Conservation (phyloP, 2,888 invertebrate genomes). For the Beris morrisii region DNA sequence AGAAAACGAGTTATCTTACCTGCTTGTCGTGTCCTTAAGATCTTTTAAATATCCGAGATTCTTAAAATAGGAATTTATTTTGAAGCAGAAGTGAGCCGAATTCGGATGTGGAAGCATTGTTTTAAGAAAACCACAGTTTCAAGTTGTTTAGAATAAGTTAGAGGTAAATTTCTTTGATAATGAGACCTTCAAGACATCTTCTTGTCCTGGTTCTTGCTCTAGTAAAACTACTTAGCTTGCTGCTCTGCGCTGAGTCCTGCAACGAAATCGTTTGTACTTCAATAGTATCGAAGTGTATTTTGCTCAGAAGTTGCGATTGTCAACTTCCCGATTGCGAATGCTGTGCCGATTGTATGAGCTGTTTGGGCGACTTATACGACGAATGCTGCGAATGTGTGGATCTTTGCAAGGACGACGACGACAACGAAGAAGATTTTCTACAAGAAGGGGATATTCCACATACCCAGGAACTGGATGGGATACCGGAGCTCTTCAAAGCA, state of each 20-base stretch:
- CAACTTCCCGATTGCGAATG: conserved; percentile 3
- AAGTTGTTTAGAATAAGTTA: too few species aligned
- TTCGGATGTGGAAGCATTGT: too few species aligned
- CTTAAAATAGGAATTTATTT: too few species aligned
- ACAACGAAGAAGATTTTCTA: not conserved
- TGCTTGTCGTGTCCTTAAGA: too few species aligned
- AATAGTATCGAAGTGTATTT: conserved; percentile 18
- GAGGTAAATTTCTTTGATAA: too few species aligned
- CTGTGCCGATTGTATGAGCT: conserved; percentile 15
- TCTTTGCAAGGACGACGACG: conserved; percentile 1
- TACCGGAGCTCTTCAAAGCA: conserved; percentile 19
- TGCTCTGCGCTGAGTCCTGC: not conserved
- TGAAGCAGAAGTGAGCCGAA: too few species aligned
- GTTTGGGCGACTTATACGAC: conserved; percentile 14
- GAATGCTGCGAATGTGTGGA: conserved; percentile 22
- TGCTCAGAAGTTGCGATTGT: conserved; percentile 17
- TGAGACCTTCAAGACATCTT: too few species aligned
- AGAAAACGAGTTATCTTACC: too few species aligned
- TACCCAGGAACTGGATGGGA: conserved; percentile 3
- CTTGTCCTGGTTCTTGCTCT: too few species aligned
- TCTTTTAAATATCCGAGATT: too few species aligned
- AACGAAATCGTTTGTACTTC: conserved; percentile 24
- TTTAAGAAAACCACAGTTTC: too few species aligned
- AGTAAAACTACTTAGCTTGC: too few species aligned
- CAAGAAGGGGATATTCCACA: conserved; percentile 3